Base-by-base conservation (phyloP, 2,888 invertebrate genomes). In the Clistopyga incitator region DNA sequence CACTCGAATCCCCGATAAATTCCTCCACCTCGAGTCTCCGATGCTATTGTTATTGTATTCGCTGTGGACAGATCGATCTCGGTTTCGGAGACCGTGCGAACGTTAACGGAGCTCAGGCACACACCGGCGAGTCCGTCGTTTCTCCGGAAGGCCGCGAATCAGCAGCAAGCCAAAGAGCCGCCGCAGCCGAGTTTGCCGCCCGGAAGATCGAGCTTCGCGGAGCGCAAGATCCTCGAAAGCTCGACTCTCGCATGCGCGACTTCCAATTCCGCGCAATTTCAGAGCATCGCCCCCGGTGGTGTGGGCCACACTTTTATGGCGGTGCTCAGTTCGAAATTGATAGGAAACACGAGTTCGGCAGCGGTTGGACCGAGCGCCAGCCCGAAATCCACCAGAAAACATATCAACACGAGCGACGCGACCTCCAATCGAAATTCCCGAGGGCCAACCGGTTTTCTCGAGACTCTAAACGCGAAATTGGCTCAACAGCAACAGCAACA, bases 71-170 rank as follows among this genome's bases (percentile, higher is more conserved):
- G 93, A 84, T 92, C 93, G 38, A 90, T 93, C 68, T 93, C 93
- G 89, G 98, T 98, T 20, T 97, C 98, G 0, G 97, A 98, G 92
- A 97, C 97, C 0, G 97, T 98, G 8, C 97, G 97, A 91, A 97
- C 97, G 56, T 93, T 98, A 78, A 97, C 97, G 0, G 97, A 97
- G 90, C 93, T 97, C 84, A 96, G 97, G 89, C 98, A 98, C 93
- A 97, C 97, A 89, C 97, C 98, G 0, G 97, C 97, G 2, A 98
- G 97, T 86, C 98, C 98, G 4, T 96, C 96, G 86, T 95, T 97
- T 6, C 93, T 96, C 34, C 95, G 97, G 8, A 92, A 93, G 72
- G 85, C n/a, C n/a, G n/a, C 89, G 11, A 89, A 89, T 42, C 85
- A 85, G 25, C 91, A 90, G 45, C 76, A 79, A 29, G 91, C 89